Evolutionary conservation across 2,113 vertebrate genomes (phyloP).

Genomic region (Mesocricetus auratus): DNA sequence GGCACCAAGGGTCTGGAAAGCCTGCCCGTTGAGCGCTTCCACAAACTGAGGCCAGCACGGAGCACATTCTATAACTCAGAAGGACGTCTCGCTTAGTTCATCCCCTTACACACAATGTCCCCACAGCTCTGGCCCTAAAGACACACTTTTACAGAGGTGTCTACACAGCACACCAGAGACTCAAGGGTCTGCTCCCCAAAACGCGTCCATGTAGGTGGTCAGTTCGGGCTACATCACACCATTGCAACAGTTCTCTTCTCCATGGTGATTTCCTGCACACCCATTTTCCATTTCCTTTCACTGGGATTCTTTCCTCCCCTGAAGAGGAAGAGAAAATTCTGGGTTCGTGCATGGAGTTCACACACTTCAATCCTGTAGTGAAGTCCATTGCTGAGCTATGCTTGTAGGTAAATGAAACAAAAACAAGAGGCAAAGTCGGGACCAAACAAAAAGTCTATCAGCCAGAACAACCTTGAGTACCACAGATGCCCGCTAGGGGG

Average conservation of each 20-base stretch:
- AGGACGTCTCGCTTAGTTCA: neutral
- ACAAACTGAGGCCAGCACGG: neutral
- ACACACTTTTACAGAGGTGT: neutral
- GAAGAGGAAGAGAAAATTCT: neutral
- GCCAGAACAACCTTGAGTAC: neutral
- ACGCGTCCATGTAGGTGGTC: neutral
- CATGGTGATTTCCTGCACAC: rapidly evolving
- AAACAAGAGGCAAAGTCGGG: neutral
- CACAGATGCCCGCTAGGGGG: conserved; percentile 42
- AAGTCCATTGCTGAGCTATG: neutral
- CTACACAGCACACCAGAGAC: neutral
- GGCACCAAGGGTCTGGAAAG: neutral
- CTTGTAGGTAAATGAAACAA: neutral
- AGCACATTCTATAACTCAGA: neutral
- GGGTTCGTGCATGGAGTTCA: neutral
- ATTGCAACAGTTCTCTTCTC: neutral
- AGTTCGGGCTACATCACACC: neutral
- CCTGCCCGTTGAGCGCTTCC: neutral
- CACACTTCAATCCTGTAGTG: neutral
- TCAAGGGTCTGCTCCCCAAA: neutral
- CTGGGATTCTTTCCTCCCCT: neutral
- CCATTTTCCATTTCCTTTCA: neutral
- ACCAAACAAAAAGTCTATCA: neutral
- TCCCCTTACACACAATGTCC: neutral
- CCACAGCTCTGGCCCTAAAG: neutral